Evolutionary conservation across 2,113 vertebrate genomes (phyloP).

Genomic region (Vidua chalybeata): DNA sequence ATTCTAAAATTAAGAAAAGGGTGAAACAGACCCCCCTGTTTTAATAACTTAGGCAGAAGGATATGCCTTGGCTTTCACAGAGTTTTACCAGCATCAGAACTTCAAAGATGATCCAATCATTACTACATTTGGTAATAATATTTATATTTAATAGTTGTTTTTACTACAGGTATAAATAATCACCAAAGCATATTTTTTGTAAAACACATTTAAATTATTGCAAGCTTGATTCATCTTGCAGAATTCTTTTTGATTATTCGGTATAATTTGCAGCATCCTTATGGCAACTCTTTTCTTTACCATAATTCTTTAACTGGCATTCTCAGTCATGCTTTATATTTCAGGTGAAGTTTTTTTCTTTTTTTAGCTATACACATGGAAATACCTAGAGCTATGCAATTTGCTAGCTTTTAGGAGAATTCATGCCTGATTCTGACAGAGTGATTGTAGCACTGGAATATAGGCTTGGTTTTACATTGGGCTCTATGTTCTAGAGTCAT

Average conservation of each 20-base stretch:
- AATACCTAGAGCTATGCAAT: background rate
- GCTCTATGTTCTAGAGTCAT: background rate
- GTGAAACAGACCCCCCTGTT: background rate
- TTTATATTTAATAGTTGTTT: background rate
- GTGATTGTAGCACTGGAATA: background rate
- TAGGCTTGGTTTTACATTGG: background rate
- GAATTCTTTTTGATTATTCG: background rate
- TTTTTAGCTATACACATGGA: background rate
- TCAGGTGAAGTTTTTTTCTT: no score
- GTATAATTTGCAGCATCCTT: background rate
- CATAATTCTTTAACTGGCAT: background rate
- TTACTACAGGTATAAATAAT: background rate
- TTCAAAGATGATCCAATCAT: background rate
- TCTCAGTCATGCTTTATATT: background rate
- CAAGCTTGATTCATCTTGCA: background rate
- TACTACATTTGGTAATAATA: background rate
- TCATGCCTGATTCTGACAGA: background rate
- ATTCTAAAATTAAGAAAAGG: background rate
- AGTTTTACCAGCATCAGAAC: background rate
- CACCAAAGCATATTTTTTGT: background rate
- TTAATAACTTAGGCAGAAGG: background rate
- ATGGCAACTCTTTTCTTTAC: background rate
- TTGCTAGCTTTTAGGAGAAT: background rate
- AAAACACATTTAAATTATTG: background rate
- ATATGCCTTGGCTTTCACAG: accelerated